phyloP scores from a whole-genome alignment of 2,888 invertebrate genomes.

The Coecobrya sp. region DNA sequence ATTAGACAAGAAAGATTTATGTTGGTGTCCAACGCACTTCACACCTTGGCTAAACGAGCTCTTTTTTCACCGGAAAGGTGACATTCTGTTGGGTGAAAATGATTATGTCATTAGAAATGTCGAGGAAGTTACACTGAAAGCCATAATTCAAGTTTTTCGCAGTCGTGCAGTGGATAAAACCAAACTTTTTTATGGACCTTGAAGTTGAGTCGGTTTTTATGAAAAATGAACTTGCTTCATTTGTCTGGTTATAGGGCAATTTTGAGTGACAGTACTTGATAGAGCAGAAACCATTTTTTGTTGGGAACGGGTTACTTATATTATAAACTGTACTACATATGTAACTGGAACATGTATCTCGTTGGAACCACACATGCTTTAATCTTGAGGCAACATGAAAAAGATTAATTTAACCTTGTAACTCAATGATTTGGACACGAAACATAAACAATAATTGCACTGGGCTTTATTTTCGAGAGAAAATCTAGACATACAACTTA shows the following conservation, averaged over 20 bases:
- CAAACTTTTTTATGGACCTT: slow-evolving; percentile 23
- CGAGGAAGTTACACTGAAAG: slow-evolving; percentile 27
- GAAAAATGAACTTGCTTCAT: slow-evolving; percentile 88
- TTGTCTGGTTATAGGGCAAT: not conserved
- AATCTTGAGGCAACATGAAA: no score
- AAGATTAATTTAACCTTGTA: no score
- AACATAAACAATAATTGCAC: no score
- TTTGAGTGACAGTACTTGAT: not conserved
- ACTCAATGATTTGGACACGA: no score
- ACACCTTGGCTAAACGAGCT: slow-evolving; percentile 70
- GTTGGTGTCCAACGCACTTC: slow-evolving; percentile 66
- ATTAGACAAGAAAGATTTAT: slow-evolving; percentile 67
- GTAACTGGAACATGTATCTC: no score
- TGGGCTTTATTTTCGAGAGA: slow-evolving; percentile 88
- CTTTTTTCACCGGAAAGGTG: slow-evolving; percentile 73
- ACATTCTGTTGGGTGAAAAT: slow-evolving; percentile 72
- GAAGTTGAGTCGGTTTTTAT: not conserved
- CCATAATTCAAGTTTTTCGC: not conserved
- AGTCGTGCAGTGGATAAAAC: not conserved
- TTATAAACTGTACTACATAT: no score
- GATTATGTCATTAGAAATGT: slow-evolving; percentile 76
- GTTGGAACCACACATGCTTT: no score
- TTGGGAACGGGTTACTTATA: no score
- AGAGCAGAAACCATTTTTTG: not conserved
- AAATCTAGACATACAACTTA: slow-evolving; percentile 91